Evolutionary conservation across 2,113 vertebrate genomes (phyloP).

Genomic region (Thamnophis sirtalis): DNA sequence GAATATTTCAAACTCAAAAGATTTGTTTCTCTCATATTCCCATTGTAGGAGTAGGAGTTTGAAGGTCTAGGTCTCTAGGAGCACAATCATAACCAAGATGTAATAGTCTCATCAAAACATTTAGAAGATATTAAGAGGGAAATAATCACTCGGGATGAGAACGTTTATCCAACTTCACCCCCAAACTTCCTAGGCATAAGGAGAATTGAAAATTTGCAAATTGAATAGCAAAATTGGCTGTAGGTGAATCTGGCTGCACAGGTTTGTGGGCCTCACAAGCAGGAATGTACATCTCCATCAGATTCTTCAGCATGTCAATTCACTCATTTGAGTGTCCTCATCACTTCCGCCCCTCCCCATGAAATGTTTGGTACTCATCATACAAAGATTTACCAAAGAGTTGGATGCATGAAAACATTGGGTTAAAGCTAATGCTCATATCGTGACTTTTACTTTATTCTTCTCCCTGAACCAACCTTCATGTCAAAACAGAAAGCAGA

Average conservation of each 20-base stretch:
- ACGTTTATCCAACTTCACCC: background rate
- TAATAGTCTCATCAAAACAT: background rate
- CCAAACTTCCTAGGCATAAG: background rate
- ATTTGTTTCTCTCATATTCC: background rate
- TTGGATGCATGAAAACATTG: background rate
- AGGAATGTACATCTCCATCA: background rate
- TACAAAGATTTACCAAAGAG: background rate
- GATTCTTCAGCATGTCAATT: background rate
- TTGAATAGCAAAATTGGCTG: background rate
- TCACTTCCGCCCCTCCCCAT: background rate
- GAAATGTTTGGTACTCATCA: background rate
- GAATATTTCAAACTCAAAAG: background rate
- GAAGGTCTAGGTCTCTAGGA: background rate
- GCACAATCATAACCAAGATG: background rate
- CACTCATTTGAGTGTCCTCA: background rate
- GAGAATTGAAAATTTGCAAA: background rate
- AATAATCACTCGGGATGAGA: background rate
- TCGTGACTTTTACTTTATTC: background rate
- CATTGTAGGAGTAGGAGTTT: background rate
- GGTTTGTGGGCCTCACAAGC: background rate
- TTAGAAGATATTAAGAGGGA: background rate
- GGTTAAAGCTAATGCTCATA: background rate
- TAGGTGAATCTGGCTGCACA: background rate
- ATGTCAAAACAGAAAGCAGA: background rate
- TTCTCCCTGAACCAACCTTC: background rate